Conservation (phyloP, 1,140 invertebrate genomes). For the Drosophila pseudoananassae region DNA sequence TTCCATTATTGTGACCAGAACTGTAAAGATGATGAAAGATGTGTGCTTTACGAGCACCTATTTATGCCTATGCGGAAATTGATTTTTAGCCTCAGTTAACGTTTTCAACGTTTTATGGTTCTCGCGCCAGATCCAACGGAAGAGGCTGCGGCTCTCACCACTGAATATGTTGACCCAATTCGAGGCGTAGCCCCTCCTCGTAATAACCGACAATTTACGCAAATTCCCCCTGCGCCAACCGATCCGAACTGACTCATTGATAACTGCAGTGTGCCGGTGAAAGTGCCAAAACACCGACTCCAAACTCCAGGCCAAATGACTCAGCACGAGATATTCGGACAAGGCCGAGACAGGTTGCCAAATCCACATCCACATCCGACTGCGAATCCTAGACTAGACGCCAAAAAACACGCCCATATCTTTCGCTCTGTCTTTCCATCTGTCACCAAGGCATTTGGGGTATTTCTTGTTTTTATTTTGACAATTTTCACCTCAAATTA, state of each 20-base stretch:
- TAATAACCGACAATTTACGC: constrained; percentile 52
- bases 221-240: constrained; percentile 37
- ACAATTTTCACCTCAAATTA: constrained; percentile 68
- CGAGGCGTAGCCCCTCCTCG: constrained; percentile 20
- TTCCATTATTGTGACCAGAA: constrained; percentile 6
- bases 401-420: constrained; percentile 34
- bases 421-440: constrained; percentile 23
- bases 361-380: constrained; percentile 24
- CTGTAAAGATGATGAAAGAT: constrained; percentile 8
- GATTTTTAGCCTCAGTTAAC: constrained; percentile 46
- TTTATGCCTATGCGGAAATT: constrained; percentile 59
- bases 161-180: constrained; percentile 43
- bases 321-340: constrained; percentile 40
- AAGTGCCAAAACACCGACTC: constrained; percentile 41
- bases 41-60: constrained; percentile 30
- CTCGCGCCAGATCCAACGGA: constrained; percentile 28
- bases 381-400: constrained; percentile 43
- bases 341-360: constrained; percentile 46
- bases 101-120: constrained; percentile 26
- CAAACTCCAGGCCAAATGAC: constrained; percentile 12
- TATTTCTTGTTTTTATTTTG: constrained; percentile 43
- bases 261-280: constrained; percentile 43
- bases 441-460: constrained; percentile 30
- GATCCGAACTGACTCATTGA: constrained; percentile 42
- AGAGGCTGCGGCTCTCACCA: constrained; percentile 43